Evolutionary conservation across 2,797 vertebrate genomes (phyloP).

Genomic region (Eleutherodactylus coqui): DNA sequence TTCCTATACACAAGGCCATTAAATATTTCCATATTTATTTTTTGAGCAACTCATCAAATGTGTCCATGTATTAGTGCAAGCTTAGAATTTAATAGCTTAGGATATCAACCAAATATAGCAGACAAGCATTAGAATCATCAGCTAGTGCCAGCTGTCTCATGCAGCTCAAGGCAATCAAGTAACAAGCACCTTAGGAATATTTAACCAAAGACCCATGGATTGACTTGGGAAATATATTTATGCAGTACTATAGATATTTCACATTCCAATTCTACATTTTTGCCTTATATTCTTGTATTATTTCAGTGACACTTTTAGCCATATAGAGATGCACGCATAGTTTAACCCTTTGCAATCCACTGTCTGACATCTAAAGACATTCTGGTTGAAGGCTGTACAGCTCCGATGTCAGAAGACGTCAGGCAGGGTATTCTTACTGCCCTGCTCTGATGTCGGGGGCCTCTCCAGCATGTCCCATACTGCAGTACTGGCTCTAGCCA

Average conservation of each 20-base stretch:
- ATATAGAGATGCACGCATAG: not conserved
- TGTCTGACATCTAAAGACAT: too few relatives aligned
- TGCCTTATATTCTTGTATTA: slow-evolving; percentile 12
- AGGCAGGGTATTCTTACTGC: too few relatives aligned
- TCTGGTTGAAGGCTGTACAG: too few relatives aligned
- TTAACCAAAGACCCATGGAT: slow-evolving; percentile 36
- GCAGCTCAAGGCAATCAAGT: slow-evolving; percentile 49
- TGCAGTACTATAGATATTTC: slow-evolving; percentile 30
- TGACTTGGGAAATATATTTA: slow-evolving; percentile 40
- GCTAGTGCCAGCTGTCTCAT: slow-evolving; percentile 50
- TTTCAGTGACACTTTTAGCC: not conserved
- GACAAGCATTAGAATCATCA: slow-evolving; percentile 38
- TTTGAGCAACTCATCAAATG: slow-evolving; percentile 38
- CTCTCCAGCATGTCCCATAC: too few relatives aligned
- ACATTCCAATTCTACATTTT: slow-evolving; percentile 1
- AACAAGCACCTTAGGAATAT: slow-evolving; percentile 53
- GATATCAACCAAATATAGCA: slow-evolving; percentile 41
- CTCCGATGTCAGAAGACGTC: too few relatives aligned
- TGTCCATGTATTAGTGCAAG: slow-evolving; percentile 30
- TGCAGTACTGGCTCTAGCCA: too few relatives aligned
- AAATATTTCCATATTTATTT: slow-evolving; percentile 23
- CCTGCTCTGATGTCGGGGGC: too few relatives aligned
- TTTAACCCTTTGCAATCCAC: too few relatives aligned
- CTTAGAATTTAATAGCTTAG: slow-evolving; percentile 40
- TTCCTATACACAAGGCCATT: not conserved